Evolutionary conservation across 2,888 invertebrate species (phyloP).

Genomic region (Drosophila merina): DNA sequence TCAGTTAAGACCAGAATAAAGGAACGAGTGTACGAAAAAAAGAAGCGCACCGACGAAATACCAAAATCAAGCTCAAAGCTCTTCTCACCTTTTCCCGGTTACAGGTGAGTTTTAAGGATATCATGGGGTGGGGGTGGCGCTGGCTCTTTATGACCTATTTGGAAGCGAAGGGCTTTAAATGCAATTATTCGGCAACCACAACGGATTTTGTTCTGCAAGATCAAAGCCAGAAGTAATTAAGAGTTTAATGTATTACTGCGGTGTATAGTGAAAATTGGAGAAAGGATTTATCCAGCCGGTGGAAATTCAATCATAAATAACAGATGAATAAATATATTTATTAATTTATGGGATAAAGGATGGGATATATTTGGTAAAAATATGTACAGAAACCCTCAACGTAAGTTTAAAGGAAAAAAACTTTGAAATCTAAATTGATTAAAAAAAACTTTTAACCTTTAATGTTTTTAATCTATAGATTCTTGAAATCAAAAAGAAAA

Average conservation of each 20-base stretch:
- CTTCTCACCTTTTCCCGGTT: conserved; percentile 26
- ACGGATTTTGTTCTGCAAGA: conserved; percentile 4
- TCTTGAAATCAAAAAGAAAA: neutral
- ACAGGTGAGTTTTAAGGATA: conserved; percentile 36
- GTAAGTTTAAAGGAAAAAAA: too few relatives aligned
- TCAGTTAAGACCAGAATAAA: neutral
- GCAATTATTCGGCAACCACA: conserved; percentile 40
- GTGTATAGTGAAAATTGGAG: neutral
- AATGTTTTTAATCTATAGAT: neutral
- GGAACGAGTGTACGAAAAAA: neutral
- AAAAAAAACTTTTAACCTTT: neutral
- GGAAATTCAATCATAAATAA: neutral
- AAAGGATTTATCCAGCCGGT: neutral
- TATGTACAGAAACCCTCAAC: too few relatives aligned
- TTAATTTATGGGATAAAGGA: neutral
- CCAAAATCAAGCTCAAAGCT: conserved; percentile 27
- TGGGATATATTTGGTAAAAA: too few relatives aligned
- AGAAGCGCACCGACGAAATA: conserved; percentile 1
- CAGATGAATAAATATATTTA: neutral
- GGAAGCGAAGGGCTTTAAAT: conserved; percentile 33
- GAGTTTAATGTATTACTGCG: neutral
- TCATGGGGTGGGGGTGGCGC: neutral
- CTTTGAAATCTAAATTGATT: too few relatives aligned
- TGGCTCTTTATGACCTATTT: conserved; percentile 43
- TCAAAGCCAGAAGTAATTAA: conserved; percentile 7